Evolutionary conservation across 2,113 vertebrate genomes (phyloP).

Genomic region (Platichthys flesus): DNA sequence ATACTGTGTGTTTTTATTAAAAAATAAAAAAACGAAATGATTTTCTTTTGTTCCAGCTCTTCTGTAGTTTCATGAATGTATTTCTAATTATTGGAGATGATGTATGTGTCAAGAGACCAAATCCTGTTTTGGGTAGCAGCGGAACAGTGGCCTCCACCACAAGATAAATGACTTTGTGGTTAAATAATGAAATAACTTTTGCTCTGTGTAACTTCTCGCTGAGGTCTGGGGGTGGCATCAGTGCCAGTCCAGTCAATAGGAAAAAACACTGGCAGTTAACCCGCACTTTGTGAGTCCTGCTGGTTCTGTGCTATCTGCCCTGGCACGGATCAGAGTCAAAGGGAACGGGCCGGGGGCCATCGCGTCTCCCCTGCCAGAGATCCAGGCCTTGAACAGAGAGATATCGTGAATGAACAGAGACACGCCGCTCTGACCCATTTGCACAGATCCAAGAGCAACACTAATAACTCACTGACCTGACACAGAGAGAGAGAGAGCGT

Average conservation of each 20-base stretch:
- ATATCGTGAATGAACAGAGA: conserved; percentile 42
- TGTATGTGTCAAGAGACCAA: neutral
- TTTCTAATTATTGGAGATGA: conserved; percentile 40
- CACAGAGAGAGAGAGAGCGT: neutral
- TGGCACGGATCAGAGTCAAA: conserved; percentile 58
- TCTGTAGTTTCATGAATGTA: conserved; percentile 11
- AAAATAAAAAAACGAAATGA: neutral
- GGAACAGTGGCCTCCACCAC: too few species aligned
- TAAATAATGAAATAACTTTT: conserved; percentile 6
- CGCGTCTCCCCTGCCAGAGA: conserved; percentile 45
- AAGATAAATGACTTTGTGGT: conserved; percentile 13
- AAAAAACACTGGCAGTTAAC: conserved; percentile 30
- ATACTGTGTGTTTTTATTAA: conserved; percentile 40
- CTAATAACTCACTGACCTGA: conserved; percentile 18
- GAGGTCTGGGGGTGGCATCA: conserved; percentile 5
- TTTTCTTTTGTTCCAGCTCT: conserved; percentile 32
- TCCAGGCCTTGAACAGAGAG: conserved; percentile 29
- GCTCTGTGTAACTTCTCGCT: conserved; percentile 4
- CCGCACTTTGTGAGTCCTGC: conserved; percentile 37
- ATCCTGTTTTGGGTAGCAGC: neutral
- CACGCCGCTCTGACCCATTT: conserved; percentile 36
- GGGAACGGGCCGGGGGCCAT: conserved; percentile 32
- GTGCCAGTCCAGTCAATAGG: conserved; percentile 16
- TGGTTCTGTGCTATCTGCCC: conserved; percentile 50
- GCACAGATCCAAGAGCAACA: conserved; percentile 9